Evolutionary conservation across 2,888 invertebrate genomes (phyloP), one percentile per base, ranked within the genome.

Genomic region (Perizoma affinitatum): DNA sequence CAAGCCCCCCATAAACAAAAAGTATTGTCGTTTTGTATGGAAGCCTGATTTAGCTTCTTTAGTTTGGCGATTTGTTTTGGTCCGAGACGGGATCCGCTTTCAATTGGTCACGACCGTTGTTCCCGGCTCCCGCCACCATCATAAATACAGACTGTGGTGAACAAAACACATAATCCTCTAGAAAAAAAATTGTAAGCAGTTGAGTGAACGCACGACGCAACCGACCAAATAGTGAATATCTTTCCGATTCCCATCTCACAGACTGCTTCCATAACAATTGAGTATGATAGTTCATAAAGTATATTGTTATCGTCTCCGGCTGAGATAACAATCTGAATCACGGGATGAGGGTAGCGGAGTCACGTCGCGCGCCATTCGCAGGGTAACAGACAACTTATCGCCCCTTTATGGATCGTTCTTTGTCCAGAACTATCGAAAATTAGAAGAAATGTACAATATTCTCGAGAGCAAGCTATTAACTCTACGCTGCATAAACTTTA

Each of bases 331-430:
- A 51, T 52, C 46, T 42, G 47, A 44, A 33, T 36, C 43, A 22
- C 46, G 40, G 22, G 43, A 11, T 11, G 38, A 9, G 49, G 43
- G 10, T 33, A 34, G 34, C 1, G 33, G 22, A 8, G 44, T 35
- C 46, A 38, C 33, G 46, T 51, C 22, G 11, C 2, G 41, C n/a
- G 56, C 40, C 46, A 9, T 46, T 42, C 5, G 33, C 38, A 49
- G 33, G 50, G 38, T 50, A 56, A 50, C 44, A 38, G 10, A 50
- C 4, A 33, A 56, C 8, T 51, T 45, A 57, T 57, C 40, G 57
- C 57, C 41, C 34, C 46, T 40, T 35, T 51, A 57, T 38, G 41
- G 35, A 50, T 51, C 33, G 56, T 51, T 57, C 35, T 46, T 40
- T 52, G 49, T 22, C 36, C 10, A 22, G 45, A 45, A 40, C 38